phyloP scores from a whole-genome alignment of 1,140 invertebrate species.

The Dendroctonus ponderosae region DNA sequence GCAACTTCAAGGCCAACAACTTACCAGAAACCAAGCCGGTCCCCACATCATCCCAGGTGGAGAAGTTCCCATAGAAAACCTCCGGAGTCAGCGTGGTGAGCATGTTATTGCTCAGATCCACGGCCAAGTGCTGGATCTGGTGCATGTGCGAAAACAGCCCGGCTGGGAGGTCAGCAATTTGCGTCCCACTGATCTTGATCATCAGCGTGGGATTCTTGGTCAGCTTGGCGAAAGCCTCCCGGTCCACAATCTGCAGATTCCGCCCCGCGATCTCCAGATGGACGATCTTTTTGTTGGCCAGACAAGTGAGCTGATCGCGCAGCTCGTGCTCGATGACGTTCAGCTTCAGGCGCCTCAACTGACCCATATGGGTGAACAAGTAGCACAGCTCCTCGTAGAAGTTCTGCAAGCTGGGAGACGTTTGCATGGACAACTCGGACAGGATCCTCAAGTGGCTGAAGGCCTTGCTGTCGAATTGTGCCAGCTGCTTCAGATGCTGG shows the following conservation, averaged over 20 bases:
- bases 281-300: constrained; percentile 71
- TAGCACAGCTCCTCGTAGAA: constrained; percentile 61
- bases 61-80: constrained; percentile 79
- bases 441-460: constrained; percentile 62
- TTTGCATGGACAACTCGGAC: constrained; percentile 62
- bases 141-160: constrained; percentile 75
- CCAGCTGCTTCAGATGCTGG: constrained; percentile 59
- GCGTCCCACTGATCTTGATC: constrained; percentile 72
- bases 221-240: constrained; percentile 69
- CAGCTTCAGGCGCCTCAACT: constrained; percentile 53
- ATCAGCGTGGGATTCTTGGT: constrained; percentile 65
- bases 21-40: constrained; percentile 76
- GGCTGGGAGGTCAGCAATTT: constrained; percentile 71
- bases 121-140: constrained; percentile 73
- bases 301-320: constrained; percentile 68
- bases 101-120: constrained; percentile 80
- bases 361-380: constrained; percentile 56
- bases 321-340: constrained; percentile 70
- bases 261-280: constrained; percentile 76
- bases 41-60: constrained; percentile 79
- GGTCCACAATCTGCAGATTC: constrained; percentile 65
- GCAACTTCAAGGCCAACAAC: too few relatives aligned
- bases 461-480: constrained; percentile 64
- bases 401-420: constrained; percentile 63
- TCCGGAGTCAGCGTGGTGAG: constrained; percentile 75